Base-by-base conservation (phyloP, 2,888 invertebrate genomes). In the Crocallis elinguaria region DNA sequence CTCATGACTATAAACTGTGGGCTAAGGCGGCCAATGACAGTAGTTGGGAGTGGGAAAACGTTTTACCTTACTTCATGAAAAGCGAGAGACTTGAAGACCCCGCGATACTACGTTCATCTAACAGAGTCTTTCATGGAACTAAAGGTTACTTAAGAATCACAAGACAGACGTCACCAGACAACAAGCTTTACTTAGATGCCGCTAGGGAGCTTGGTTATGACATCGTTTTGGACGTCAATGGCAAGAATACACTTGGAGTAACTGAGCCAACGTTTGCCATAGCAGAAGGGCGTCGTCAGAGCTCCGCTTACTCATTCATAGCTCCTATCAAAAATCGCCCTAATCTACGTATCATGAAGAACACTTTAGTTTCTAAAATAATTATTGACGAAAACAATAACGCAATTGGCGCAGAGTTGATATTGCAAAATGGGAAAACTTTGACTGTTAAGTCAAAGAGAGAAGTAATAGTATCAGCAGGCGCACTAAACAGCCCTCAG, bases 261-360 rank as follows among this genome's bases (percentile, higher is more conserved):
- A 79, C 85, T 0, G 83, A 86, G 51, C 72, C 88, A 0, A 81
- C 90, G 54, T 82, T 79, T 1, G 90, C 84, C 21, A 77, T 90
- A 60, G 82, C 82, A 23, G 69, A 79, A 16, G 91, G 91, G 0
- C 62, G 73, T n/a, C 72, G 92, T 16, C 88, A 88, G 55, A 92
- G 90, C 88, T 0, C 87, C 91, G 0, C 84, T 83, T 25, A 36
- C 33, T 82, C 89, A 17, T 94, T 86, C 60, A 66, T 93, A 0
- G 62, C 75, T 0, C 71, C 69, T 0, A 51, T 69, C 0, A 79
- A 62, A 54, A 53, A 73, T 0, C 68, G 80, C 14, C 19, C 56
- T 0, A 89, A 89, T 59, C 67, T 88, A 12, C 64, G 77, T 33
- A 62, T 88, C 0, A 62, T 83, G 11, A 92, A 91, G 32, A 67